Evolutionary conservation across 2,113 vertebrate species (phyloP).

Genomic region (Crotalus horridus): DNA sequence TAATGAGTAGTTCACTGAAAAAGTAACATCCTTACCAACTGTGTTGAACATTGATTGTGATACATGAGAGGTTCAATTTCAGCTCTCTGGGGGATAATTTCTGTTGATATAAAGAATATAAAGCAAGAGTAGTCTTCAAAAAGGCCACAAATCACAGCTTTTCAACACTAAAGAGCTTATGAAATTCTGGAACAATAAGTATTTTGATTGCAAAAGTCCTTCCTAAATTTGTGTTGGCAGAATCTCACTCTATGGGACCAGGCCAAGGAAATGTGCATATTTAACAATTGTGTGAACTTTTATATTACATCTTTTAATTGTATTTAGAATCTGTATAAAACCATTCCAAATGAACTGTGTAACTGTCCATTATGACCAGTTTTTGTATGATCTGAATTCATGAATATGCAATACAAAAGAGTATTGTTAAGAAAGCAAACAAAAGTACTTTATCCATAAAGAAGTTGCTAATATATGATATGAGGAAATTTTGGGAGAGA

Average conservation of each 20-base stretch:
- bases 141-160: neutral
- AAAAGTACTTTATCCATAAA: neutral
- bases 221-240: constrained; percentile 6
- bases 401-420: neutral
- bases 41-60: neutral
- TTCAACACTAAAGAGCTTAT: neutral
- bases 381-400: neutral
- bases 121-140: neutral
- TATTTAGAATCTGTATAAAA: neutral
- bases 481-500: neutral
- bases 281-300: neutral
- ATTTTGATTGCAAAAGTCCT: neutral
- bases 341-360: neutral
- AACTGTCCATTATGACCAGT: neutral
- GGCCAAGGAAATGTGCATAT: neutral
- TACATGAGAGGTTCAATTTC: neutral
- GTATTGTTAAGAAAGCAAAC: neutral
- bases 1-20: neutral
- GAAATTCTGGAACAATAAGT: neutral
- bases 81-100: neutral
- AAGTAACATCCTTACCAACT: neutral
- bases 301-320: neutral
- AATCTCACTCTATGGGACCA: neutral
- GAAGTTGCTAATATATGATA: neutral
- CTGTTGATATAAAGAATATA: neutral